Percentiles rank a stretch among this genome's conserved stretches.
These are phyloP conservation scores for Recurvirostra avosetta DNA, from an alignment of 2,113 vertebrate genomes.

Conservation along the genomic window DNA sequence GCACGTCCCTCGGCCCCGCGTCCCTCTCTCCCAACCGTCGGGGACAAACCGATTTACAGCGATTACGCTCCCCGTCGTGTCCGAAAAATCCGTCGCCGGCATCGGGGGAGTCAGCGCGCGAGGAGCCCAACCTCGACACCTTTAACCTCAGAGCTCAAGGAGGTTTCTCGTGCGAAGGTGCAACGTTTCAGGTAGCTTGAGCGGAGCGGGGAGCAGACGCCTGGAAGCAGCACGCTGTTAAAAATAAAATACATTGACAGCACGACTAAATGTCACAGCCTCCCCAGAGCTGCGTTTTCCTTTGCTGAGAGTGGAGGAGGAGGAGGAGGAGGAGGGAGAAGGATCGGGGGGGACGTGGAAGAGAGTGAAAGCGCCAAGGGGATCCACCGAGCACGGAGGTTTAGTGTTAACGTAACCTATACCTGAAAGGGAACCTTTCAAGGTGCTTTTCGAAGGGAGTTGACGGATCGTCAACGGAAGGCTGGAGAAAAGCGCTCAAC, in stretches of 20 bases:
- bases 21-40: not conserved
- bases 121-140: not conserved
- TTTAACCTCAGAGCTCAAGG: not conserved
- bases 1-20: accelerated
- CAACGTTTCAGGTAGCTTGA: not conserved
- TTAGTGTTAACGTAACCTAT: not conserved
- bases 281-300: not conserved
- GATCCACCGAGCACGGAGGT: not conserved
- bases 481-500: not conserved
- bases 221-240: not conserved
- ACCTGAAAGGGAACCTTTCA: not conserved
- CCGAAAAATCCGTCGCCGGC: not conserved
- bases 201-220: not conserved
- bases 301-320: not conserved
- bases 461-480: not conserved
- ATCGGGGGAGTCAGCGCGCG: accelerated
- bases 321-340: not conserved
- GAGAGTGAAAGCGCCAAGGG: not conserved
- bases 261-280: not conserved
- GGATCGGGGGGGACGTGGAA: not conserved
- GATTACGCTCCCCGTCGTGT: accelerated
- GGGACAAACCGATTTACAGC: not conserved
- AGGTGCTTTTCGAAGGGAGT: not conserved
- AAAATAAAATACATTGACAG: not conserved
- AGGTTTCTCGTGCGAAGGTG: not conserved